Base-by-base conservation (phyloP, 2,888 invertebrate genomes). In the Megaustenia siamemsis region DNA sequence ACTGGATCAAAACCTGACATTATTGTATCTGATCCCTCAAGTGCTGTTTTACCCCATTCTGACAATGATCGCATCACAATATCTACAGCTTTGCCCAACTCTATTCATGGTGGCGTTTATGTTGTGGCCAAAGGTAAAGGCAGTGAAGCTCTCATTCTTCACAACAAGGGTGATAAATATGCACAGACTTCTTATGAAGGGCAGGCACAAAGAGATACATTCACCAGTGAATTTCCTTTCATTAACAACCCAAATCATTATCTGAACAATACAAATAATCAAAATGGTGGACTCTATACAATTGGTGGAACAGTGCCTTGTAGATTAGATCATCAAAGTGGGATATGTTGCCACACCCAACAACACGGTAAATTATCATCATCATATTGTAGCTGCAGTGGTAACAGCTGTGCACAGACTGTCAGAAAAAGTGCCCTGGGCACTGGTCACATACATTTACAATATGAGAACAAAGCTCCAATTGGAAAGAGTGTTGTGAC, bases 1-100 rank as follows among this genome's bases (percentile, higher is more conserved):
- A 90, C 89, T 86, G 89, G 88, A 35, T 69, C 86, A 8, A 88
- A 86, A 69, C 92, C 92, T 2, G 90, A 90, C 82, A 88, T 91
- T 71, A 85, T 90, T 68, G 88, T 91, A 28, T 90, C 90, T 18
- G 80, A 85, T 12, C 81, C 69, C 12, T 21, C 71, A 6, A 40
- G 21, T 43, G 40, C 21, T 60, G 60, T 73, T 28, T 12, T 32
- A 2, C 73, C 60, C 35, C 73, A 73, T 18, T 32, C 43, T 43
- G 43, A 53, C 43, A 82, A 24, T 32, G 5, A 49, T 21, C 56
- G 60, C 10, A 60, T 21, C 21, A 6, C 73, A 35, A 28, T 28
- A 24, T 10, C 60, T 40, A 24, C 40, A 21, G 35, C 56, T 8
- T 0, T 69, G 68, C 24, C 82, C 15, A 60, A 32, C 32, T 69